Evolutionary conservation across 2,888 invertebrate species (phyloP), one percentile per base, ranked within the genome.

Genomic region (Aporophyla lueneburgensis): DNA sequence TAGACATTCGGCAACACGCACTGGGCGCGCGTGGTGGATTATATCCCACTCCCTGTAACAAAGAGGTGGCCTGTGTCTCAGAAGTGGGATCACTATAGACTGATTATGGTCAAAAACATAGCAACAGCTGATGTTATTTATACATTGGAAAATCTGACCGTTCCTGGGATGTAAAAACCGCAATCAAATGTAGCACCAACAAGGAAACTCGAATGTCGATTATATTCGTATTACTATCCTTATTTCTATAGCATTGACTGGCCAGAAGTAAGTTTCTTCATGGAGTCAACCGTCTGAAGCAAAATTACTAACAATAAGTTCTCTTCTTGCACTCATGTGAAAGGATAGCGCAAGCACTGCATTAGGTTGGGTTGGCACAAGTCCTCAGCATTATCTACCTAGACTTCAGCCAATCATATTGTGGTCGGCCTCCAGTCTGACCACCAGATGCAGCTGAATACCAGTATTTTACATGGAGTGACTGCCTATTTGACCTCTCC

Each of bases 161-260:
- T 54, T 76, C 46, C n/a, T 33, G 33, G 62, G n/a, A 76, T 43
- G n/a, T 24, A 24, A 46, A 53, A 46, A 53, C 61, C 53, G 53
- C 76, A 76, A 76, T 33, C 27, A 19, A 54, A 33, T 54, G 16
- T n/a, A 5, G 1, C 12, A 24, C 46, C 10, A 76, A 76, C 14
- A 16, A 66, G 54, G 66, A 56, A 76, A 76, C 21, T 49, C 5
- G 24, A 2, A 54, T 16, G 6, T 40, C 24, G 24, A 63, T 12
- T 33, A 24, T 9, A 74, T 59, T 74, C n/a, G 12, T 5, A 1
- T 21, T 3, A 40, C 5, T 49, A 24, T 27, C 16, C 1, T 24
- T 16, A 21, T 21, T 51, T 19, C 5, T 51, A 59, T 27, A n/a
- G n/a, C 4, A n/a, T n/a, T 40, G 54, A n/a, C 9, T 1, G 5